phyloP scores from a whole-genome alignment of 2,888 invertebrate species.

The Apoda limacodes region DNA sequence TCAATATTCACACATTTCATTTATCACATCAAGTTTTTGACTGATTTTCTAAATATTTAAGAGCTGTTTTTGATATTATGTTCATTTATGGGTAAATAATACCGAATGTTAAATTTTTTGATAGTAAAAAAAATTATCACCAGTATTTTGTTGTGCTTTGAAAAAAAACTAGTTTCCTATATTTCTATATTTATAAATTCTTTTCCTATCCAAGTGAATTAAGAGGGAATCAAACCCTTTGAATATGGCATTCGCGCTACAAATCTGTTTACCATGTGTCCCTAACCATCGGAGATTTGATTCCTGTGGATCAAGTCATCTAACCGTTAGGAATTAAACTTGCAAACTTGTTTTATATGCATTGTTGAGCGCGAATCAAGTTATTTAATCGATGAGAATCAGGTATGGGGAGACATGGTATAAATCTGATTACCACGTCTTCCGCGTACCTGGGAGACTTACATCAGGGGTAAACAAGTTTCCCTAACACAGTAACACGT shows the following conservation, averaged over 20 bases:
- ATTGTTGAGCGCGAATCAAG: not conserved
- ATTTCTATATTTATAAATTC: not conserved
- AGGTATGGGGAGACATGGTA: not conserved
- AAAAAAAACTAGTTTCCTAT: not conserved
- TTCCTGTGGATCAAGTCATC: not conserved
- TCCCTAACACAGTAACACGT: not conserved
- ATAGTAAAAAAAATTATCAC: not conserved
- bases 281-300: not conserved
- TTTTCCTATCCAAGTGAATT: not conserved
- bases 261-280: not conserved
- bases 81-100: not conserved
- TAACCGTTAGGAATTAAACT: not conserved
- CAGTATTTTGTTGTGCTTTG: not conserved
- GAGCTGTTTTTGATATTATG: too few species aligned
- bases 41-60: too few species aligned
- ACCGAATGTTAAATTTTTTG: not conserved
- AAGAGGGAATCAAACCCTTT: not conserved
- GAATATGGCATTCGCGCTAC: not conserved
- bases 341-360: not conserved
- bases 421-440: not conserved
- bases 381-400: not conserved
- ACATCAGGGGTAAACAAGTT: not conserved
- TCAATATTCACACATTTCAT: too few species aligned
- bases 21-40: too few species aligned
- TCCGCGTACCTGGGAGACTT: not conserved